A percentile compares a stretch with the other conserved stretches of the same genome.
These are phyloP conservation scores for Epistrophella euchroma DNA, from an alignment of 2,888 invertebrate genomes.

Conservation along the genomic window DNA sequence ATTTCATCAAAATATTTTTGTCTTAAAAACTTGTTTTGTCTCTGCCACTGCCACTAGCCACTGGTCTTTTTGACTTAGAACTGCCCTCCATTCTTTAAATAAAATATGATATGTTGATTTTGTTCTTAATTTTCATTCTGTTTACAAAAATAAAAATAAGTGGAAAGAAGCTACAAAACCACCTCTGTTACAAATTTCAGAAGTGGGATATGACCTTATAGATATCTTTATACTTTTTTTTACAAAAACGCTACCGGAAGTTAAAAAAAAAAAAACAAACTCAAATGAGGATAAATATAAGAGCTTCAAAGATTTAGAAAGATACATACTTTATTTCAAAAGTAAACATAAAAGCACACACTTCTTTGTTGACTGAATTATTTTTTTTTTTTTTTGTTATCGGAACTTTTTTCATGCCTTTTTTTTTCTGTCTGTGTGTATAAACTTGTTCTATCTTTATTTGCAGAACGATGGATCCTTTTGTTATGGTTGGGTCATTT, in stretches of 20 bases:
- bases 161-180: not conserved
- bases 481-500: slow-evolving; percentile 54
- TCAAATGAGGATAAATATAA: slow-evolving; percentile 24
- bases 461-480: slow-evolving; percentile 39
- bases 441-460: slow-evolving; percentile 26
- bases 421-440: not conserved
- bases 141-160: not conserved
- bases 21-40: too few relatives aligned
- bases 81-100: not conserved
- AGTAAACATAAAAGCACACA: slow-evolving; percentile 53
- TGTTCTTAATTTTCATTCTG: not conserved
- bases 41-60: too few relatives aligned
- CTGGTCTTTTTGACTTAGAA: not conserved
- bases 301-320: slow-evolving; percentile 47
- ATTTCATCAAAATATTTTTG: too few relatives aligned
- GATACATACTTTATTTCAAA: slow-evolving; percentile 41
- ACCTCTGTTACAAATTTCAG: slow-evolving; percentile 50
- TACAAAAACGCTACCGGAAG: slow-evolving; percentile 27
- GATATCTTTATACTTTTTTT: not conserved
- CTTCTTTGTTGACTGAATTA: slow-evolving; percentile 55
- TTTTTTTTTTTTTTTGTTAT: too few relatives aligned
- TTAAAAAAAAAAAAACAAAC: slow-evolving; percentile 31
- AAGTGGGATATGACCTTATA: slow-evolving; percentile 24
- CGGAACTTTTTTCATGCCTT: slow-evolving; percentile 13
- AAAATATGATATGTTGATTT: not conserved